Conservation (phyloP, 2,113 vertebrate genomes). For the Phyllostomus hastatus region DNA sequence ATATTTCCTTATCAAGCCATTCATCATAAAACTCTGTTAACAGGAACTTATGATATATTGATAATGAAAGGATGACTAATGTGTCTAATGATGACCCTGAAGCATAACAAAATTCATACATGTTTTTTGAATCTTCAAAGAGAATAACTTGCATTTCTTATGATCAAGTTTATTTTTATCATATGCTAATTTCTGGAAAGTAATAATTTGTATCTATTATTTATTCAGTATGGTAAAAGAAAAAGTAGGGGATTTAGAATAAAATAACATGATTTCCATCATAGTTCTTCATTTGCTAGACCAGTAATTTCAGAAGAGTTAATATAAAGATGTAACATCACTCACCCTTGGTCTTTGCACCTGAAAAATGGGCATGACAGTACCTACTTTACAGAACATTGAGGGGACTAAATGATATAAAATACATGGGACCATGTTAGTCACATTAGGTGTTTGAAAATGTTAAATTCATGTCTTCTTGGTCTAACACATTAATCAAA, state of each 20-base stretch:
- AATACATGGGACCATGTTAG: neutral
- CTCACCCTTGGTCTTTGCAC: neutral
- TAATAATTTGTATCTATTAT: neutral
- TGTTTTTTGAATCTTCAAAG: constrained; percentile 43
- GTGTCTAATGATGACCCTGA: neutral
- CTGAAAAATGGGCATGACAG: constrained; percentile 3
- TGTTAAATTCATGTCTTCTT: neutral
- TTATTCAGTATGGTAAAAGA: neutral
- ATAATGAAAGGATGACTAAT: constrained; percentile 24
- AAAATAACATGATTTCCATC: neutral
- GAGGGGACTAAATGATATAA: neutral
- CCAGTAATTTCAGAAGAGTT: neutral
- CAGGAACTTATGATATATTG: constrained; percentile 16
- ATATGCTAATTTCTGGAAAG: constrained; percentile 6
- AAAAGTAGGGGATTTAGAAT: neutral
- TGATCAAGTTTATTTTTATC: constrained; percentile 49
- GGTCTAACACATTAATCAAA: neutral
- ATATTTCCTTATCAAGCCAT: neutral
- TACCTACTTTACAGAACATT: neutral
- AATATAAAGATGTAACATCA: neutral
- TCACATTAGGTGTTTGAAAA: neutral
- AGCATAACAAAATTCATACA: constrained; percentile 27
- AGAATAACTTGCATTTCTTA: constrained; percentile 39
- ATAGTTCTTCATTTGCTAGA: neutral
- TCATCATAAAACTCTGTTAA: constrained; percentile 35